Evolutionary conservation across 2,113 vertebrate species (phyloP).

Genomic region (Taurulus bubalis): DNA sequence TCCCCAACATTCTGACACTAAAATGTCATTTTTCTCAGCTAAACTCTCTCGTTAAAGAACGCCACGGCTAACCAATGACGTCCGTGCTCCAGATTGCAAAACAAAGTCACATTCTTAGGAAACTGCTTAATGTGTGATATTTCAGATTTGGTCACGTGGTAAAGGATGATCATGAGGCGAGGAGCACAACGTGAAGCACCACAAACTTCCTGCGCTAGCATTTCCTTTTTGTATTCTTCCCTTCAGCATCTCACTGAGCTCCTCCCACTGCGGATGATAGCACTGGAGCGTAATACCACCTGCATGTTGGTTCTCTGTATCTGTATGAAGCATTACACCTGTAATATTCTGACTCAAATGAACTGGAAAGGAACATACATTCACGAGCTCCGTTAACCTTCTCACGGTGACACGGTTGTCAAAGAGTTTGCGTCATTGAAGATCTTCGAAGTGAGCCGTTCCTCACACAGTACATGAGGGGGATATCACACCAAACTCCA

Average conservation of each 20-base stretch:
- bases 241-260: background rate
- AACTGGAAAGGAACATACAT: background rate
- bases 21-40: too few relatives aligned
- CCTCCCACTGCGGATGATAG: too few relatives aligned
- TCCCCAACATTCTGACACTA: too few relatives aligned
- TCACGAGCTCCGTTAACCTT: background rate
- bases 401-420: background rate
- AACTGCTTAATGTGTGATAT: constrained; percentile 4
- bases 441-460: too few relatives aligned
- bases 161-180: background rate
- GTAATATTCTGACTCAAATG: background rate
- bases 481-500: background rate
- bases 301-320: background rate
- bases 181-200: background rate
- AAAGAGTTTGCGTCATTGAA: background rate
- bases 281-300: background rate
- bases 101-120: background rate
- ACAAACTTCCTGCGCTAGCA: background rate
- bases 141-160: background rate
- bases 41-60: too few relatives aligned
- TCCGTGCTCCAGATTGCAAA: background rate
- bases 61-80: background rate
- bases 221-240: background rate
- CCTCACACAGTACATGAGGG: background rate
- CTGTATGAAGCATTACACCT: background rate